A percentile compares a stretch with the other conserved stretches of the same genome.
These are phyloP conservation scores for Hycleus phaleratus DNA, from an alignment of 1,140 invertebrate genomes.

Conservation along the genomic window DNA sequence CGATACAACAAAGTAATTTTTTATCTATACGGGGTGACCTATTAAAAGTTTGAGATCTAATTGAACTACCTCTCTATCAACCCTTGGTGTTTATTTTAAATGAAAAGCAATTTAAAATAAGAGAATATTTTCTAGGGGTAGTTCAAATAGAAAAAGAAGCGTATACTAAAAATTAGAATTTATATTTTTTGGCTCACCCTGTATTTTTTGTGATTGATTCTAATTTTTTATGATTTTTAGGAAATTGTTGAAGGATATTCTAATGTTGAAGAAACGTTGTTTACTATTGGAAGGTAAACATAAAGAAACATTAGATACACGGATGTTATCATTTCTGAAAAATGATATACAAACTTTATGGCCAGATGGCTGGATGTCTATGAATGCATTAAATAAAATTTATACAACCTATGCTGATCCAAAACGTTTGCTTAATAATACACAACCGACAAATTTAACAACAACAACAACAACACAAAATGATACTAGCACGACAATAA, in stretches of 20 bases:
- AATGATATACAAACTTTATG: slow-evolving; percentile 32
- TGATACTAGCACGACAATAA: too few relatives aligned
- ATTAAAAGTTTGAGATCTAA: too few relatives aligned
- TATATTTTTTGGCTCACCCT: not conserved
- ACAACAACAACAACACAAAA: not conserved
- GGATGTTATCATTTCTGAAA: slow-evolving; percentile 32
- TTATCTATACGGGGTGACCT: too few relatives aligned
- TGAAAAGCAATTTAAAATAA: too few relatives aligned
- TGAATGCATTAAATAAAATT: slow-evolving; percentile 32
- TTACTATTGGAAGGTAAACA: slow-evolving; percentile 33
- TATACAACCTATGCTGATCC: slow-evolving; percentile 16
- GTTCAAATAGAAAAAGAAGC: too few relatives aligned
- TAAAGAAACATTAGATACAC: slow-evolving; percentile 34
- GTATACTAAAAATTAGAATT: too few relatives aligned
- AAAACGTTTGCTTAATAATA: slow-evolving; percentile 1
- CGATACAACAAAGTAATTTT: slow-evolving; percentile 47
- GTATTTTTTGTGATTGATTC: slow-evolving; percentile 17
- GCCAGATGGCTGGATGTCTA: slow-evolving; percentile 40
- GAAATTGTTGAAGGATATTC: slow-evolving; percentile 34
- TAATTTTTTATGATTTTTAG: slow-evolving; percentile 21
- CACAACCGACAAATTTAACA: not conserved
- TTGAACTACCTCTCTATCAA: too few relatives aligned
- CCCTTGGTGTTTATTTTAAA: too few relatives aligned
- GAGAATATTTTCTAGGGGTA: too few relatives aligned
- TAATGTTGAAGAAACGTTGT: slow-evolving; percentile 34